A percentile compares a stretch with the other conserved stretches of the same genome.
Conservation (phyloP, 2,113 vertebrate genomes). For the Mormoops blainvillei region DNA sequence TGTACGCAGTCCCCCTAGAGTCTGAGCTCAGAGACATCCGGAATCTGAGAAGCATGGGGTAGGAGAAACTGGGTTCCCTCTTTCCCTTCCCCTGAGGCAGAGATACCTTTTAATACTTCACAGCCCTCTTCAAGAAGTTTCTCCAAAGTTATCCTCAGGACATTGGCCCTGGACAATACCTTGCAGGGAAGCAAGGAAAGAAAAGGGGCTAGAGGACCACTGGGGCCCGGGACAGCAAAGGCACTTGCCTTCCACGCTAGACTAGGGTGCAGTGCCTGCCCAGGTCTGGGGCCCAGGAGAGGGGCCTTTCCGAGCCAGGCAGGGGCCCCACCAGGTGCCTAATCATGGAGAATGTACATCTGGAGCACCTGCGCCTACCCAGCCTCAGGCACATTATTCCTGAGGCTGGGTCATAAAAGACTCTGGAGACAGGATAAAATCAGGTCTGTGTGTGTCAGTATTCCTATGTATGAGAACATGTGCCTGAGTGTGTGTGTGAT, state of each 20-base stretch:
- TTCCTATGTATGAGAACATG: neutral
- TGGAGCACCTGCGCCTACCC: constrained; percentile 54
- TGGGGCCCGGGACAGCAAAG: neutral
- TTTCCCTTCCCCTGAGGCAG: neutral
- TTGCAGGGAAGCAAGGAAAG: neutral
- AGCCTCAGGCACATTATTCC: constrained; percentile 18
- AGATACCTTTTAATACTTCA: neutral
- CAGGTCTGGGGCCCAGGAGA: neutral
- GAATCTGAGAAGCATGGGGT: neutral
- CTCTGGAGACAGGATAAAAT: constrained; percentile 46
- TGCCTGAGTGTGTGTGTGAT: neutral
- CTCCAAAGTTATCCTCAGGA: neutral
- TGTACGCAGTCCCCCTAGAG: neutral
- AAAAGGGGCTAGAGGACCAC: neutral
- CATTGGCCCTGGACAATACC: neutral
- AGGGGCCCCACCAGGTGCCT: neutral
- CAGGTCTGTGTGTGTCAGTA: constrained; percentile 37
- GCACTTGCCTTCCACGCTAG: accelerated
- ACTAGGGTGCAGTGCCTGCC: neutral
- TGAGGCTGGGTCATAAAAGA: constrained; percentile 59
- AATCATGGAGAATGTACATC: constrained; percentile 43
- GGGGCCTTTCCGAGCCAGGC: neutral
- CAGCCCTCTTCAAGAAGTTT: neutral
- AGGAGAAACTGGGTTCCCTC: neutral
- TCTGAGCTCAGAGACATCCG: neutral